These are phyloP conservation scores for Apis dorsata DNA, from an alignment of 1,140 invertebrate species.

Conservation along the genomic window DNA sequence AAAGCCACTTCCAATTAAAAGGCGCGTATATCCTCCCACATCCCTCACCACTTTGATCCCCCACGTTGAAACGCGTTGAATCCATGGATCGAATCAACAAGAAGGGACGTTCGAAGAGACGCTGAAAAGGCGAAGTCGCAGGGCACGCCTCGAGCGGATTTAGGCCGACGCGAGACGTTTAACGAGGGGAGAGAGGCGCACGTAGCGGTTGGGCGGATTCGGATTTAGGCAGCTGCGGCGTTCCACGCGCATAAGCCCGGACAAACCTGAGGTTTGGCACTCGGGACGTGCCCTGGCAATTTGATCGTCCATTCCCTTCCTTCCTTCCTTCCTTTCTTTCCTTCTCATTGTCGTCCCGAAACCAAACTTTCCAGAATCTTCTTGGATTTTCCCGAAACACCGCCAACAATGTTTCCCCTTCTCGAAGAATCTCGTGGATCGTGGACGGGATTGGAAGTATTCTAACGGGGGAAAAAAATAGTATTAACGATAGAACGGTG, in stretches of 20 bases:
- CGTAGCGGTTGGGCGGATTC: conserved; percentile 36
- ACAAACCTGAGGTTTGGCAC: conserved; percentile 47
- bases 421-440: no score
- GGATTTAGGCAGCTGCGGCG: conserved; percentile 41
- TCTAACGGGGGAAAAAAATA: no score
- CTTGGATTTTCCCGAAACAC: neutral
- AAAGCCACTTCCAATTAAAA: no score
- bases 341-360: neutral
- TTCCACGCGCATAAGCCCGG: conserved; percentile 45
- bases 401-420: neutral
- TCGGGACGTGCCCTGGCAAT: conserved; percentile 24
- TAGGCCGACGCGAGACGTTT: conserved; percentile 11
- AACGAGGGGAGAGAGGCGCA: conserved; percentile 10
- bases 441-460: no score
- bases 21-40: no score
- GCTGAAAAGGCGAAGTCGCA: neutral
- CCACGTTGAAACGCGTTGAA: neutral
- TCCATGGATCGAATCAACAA: neutral
- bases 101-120: conserved; percentile 3
- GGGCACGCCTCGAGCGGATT: conserved; percentile 1
- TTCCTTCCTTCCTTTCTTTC: neutral
- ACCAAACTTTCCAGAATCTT: neutral
- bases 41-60: neutral
- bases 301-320: conserved; percentile 1
- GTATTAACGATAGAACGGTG: no score